Evolutionary conservation across 2,797 vertebrate species (phyloP), one percentile per base, ranked within the genome.

Genomic region (Microctenopoma lineatum): DNA sequence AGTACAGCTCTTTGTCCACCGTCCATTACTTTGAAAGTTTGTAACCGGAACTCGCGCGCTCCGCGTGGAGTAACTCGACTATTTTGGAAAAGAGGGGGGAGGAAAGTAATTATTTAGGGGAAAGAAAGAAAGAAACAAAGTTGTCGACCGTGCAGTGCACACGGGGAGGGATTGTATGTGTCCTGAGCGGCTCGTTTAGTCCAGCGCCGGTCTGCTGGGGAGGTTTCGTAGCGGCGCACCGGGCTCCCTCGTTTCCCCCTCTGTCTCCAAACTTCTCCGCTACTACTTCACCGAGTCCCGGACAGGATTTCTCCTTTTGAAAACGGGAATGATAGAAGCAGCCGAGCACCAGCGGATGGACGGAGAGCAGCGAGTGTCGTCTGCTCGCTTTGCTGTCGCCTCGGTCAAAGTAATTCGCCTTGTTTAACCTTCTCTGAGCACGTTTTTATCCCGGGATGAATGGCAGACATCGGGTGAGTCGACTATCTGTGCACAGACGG

Each of bases 81-180:
- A 2, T 38, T 21, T 44, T 64, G 41, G 18, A 50, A 68, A 71
- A 66, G 60, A 61, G 75, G 91, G 92, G 90, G 92, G 91, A 91
- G 93, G 92, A 79, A 88, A 90, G 89, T 85, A 83, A 91, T 92
- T 87, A 90, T 90, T 81, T 85, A 87, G 86, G 92, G 88, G 89
- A 84, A 90, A 91, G 89, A 92, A 92, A 94, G 93, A 93, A 94
- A 93, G 93, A 91, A 91, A 88, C 88, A 85, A 91, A 91, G 90
- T 92, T 90, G 85, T 89, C 80, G 88, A 88, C 82, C 72, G 83
- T 83, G 90, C 87, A 58, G 46, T 56, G 82, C 80, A 71, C 84
- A 81, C 80, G 80, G 85, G 85, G 85, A 88, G 76, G 82, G 84
- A 84, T 86, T 87, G 80, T 85, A 79, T 81, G 76, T 65, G 82